phyloP scores from a whole-genome alignment of 2,797 vertebrate species.

The Ctenopoma kingsleyae region DNA sequence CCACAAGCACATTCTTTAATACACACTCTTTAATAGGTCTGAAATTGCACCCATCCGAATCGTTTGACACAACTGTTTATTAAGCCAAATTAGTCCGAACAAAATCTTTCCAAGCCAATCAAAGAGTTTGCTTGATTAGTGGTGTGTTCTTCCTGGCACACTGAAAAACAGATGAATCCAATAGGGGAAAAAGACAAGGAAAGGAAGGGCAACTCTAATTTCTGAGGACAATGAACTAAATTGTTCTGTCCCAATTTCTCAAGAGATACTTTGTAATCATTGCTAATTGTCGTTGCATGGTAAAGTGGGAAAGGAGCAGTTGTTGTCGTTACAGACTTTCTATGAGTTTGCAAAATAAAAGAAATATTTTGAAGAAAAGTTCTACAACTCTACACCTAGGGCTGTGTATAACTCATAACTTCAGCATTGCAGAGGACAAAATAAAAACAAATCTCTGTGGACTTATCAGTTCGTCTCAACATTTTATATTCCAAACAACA shows the following conservation, averaged over 20 bases:
- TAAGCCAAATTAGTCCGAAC: constrained; percentile 66
- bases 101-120: constrained; percentile 71
- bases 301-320: constrained; percentile 70
- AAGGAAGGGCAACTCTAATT: constrained; percentile 76
- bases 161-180: constrained; percentile 63
- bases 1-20: constrained; percentile 45
- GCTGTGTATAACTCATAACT: not conserved
- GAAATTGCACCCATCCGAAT: constrained; percentile 50
- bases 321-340: constrained; percentile 55
- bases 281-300: constrained; percentile 74
- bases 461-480: not conserved
- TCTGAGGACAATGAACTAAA: constrained; percentile 77
- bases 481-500: not conserved
- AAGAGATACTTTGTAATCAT: constrained; percentile 84
- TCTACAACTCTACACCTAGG: constrained; percentile 2
- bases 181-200: constrained; percentile 46
- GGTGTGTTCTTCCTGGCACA: constrained; percentile 60
- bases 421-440: constrained; percentile 9
- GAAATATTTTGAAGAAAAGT: constrained; percentile 39
- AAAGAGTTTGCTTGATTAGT: constrained; percentile 75
- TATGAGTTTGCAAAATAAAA: constrained; percentile 48
- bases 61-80: constrained; percentile 67
- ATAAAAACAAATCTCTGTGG: constrained; percentile 4
- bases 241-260: constrained; percentile 81
- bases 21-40: constrained; percentile 42